Evolutionary conservation across 2,797 vertebrate species (phyloP), one percentile per base, ranked within the genome.

Genomic region (Falco biarmicus): DNA sequence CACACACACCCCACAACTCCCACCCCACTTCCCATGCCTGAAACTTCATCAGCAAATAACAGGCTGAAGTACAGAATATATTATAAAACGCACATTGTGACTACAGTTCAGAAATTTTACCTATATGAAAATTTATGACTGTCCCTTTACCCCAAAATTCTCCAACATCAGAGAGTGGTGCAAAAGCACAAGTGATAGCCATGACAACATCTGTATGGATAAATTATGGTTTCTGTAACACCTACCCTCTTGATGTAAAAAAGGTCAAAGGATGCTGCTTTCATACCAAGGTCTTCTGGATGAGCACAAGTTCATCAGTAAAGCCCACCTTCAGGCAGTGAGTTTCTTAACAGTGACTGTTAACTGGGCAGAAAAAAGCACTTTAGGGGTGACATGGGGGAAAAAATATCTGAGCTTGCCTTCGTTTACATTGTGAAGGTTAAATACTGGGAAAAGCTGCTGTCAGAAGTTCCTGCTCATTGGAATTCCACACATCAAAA

Each of bases 211-310:
- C 88, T 92, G 89, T 75, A 65, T 29, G 48, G 88, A 92, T 78
- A 89, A 93, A 96, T 69, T 51, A 77, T 28, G 45, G 47, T 13
- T 77, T 59, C 69, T 81, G 61, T 79, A 95, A 78, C 39, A 89
- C 50, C 81, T 74, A 60, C 45, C 50, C 39, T 83, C 73, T n/a
- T 76, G 60, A 94, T 65, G 74, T n/a, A 63, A 37, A 34, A 45
- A 71, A 95, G 87, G 96, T 91, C 95, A 97, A 84, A 89, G 65
- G 82, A 88, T 45, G 79, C 65, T 66, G 39, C 60, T 95, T 92
- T 66, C 69, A 79, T 60, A 34, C 71, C 54, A 43, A 64, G 39
- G 48, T 48, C 59, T 37, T 95, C 91, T 56, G 85, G 71, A 84
- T 77, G 59, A 75, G 26, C 48, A 3, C 17, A n/a, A 84, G 54